Evolutionary conservation across 2,113 vertebrate species (phyloP).

Genomic region (Microtus ochrogaster): DNA sequence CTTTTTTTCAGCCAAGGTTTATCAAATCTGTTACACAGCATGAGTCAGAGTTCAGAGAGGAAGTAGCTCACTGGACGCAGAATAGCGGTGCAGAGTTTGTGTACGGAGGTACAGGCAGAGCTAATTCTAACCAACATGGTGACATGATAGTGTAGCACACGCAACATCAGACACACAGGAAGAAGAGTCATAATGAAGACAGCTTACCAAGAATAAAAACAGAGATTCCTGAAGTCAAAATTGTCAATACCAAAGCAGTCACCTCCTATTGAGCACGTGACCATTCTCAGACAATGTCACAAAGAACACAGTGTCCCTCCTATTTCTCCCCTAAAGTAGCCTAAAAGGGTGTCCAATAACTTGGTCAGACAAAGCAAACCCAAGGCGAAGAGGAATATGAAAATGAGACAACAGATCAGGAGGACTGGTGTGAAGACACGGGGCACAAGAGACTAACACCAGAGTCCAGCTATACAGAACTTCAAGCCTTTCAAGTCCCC

Average conservation of each 20-base stretch:
- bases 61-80: background rate
- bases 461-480: background rate
- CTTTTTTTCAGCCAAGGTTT: background rate
- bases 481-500: background rate
- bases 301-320: background rate
- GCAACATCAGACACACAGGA: background rate
- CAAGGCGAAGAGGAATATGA: background rate
- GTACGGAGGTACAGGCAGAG: background rate
- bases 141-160: background rate
- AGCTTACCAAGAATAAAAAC: background rate
- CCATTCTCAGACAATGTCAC: background rate
- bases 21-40: background rate
- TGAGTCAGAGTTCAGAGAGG: background rate
- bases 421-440: background rate
- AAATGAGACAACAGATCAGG: background rate
- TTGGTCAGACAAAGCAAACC: background rate
- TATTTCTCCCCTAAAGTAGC: background rate
- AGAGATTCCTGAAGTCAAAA: background rate
- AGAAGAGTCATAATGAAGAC: background rate
- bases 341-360: rapidly evolving
- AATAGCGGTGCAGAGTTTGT: background rate
- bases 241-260: background rate
- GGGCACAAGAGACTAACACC: background rate
- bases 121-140: background rate
- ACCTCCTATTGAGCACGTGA: background rate